Evolutionary conservation across 2,888 invertebrate genomes (phyloP), one percentile per base, ranked within the genome.

Genomic region (Polyommatus iphigenia): DNA sequence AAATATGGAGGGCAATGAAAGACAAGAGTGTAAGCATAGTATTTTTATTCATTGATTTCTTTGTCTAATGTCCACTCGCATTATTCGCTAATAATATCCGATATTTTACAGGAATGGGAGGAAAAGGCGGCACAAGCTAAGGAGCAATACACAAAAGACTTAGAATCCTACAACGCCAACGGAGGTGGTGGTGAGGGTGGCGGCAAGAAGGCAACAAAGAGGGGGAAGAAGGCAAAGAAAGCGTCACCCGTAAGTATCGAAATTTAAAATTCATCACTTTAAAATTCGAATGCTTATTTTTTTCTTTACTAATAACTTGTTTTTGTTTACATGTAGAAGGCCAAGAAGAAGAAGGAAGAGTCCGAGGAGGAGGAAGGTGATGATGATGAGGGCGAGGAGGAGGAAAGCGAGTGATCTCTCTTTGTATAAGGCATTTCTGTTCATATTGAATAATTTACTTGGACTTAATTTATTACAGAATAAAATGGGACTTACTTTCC

Each of bases 1-100:
- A 99, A 94, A 94, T 98, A 94, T 99, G 99, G 99, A 97, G 97
- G 85, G 96, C 96, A 80, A 94, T 99, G 88, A 97, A 96, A 85
- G 98, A 98, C 86, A 98, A 98, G 94, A 95, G 96, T 80, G 97
- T 97, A 92, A 94, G 96, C 18, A 67, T 67, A 29, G 29, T 15
- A 13, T n/a, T 73, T 71, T 71, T 79, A 80, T 78, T 71, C 78
- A 18, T 79, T 71, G 72, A 76, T 72, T 29, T 77, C 54, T 77
- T 77, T 78, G 41, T 78, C 81, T n/a, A 46, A 20, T 67, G 59
- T 77, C 29, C 76, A 62, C 8, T 76, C 20, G 71, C 78, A 59
- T 57, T 75, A 72, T 78, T 76, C 77, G 29, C 77, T 24, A 67
- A 62, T 24, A 67, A 62, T 80, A 67, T 29, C 80, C 62, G 77